These are phyloP conservation scores for Lepidonotus clava DNA, from an alignment of 2,888 invertebrate genomes.

Conservation along the genomic window DNA sequence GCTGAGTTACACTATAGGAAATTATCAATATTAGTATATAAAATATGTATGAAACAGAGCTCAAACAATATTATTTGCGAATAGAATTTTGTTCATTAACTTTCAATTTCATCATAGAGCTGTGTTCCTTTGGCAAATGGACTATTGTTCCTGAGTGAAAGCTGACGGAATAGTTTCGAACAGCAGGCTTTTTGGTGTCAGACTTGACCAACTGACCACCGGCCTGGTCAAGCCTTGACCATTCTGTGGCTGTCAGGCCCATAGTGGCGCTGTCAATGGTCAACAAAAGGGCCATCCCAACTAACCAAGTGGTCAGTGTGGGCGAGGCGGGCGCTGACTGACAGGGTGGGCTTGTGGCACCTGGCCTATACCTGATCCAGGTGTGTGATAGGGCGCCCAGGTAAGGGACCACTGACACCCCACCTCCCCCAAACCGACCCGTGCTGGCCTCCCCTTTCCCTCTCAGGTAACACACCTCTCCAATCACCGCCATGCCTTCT, in stretches of 20 bases:
- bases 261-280: background rate
- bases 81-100: too few relatives aligned
- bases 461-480: constrained; percentile 9
- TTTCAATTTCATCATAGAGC: too few relatives aligned
- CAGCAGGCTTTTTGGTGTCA: background rate
- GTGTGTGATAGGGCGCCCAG: background rate
- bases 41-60: too few relatives aligned
- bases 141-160: background rate
- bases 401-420: background rate
- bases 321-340: background rate
- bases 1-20: too few relatives aligned
- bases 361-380: background rate
- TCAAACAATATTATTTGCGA: too few relatives aligned
- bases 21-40: too few relatives aligned
- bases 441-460: background rate
- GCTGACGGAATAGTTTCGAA: background rate
- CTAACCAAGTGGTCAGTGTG: constrained; percentile 22
- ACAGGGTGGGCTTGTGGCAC: constrained; percentile 12
- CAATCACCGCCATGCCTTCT: background rate
- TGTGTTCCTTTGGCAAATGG: too few relatives aligned
- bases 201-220: constrained; percentile 25
- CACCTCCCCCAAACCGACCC: too few relatives aligned
- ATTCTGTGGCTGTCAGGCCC: background rate
- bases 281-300: background rate
- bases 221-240: background rate